phyloP scores from a whole-genome alignment of 2,113 vertebrate species.

The Rattus rattus region DNA sequence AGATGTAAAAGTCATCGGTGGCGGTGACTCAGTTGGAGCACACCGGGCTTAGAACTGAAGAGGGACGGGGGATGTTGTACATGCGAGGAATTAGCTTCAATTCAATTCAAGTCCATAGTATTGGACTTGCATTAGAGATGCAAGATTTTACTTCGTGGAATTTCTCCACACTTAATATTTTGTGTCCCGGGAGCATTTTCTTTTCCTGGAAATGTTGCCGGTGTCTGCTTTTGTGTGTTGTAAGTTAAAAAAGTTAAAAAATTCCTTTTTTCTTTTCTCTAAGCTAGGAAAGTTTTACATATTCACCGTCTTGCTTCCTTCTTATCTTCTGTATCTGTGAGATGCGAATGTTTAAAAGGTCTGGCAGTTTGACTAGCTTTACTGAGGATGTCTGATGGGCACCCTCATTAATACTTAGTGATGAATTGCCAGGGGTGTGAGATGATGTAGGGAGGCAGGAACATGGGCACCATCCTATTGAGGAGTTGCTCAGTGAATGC shows the following conservation, averaged over 20 bases:
- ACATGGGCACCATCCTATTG: neutral
- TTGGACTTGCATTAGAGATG: constrained; percentile 53
- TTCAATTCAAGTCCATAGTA: neutral
- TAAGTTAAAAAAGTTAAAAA: constrained; percentile 57
- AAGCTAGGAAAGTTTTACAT: constrained; percentile 45
- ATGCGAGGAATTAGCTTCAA: neutral
- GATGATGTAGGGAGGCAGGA: neutral
- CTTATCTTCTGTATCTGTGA: constrained; percentile 44
- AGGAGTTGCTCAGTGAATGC: neutral
- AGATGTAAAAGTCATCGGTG: neutral
- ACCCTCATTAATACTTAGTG: constrained; percentile 6
- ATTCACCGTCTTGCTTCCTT: constrained; percentile 45
- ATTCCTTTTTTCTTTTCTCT: neutral
- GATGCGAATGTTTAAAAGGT: constrained; percentile 55
- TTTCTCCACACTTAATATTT: constrained; percentile 51
- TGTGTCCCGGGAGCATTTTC: constrained; percentile 23
- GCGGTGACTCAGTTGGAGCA: constrained; percentile 71
- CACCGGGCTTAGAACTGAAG: constrained; percentile 66
- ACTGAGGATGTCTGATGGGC: neutral
- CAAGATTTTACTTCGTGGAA: constrained; percentile 31
- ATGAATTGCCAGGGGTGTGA: neutral
- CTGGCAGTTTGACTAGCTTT: constrained; percentile 33
- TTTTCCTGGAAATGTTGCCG: constrained; percentile 35
- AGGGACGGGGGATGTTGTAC: neutral
- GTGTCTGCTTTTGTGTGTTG: constrained; percentile 24